Evolutionary conservation across 1,140 invertebrate genomes (phyloP), one percentile per base, ranked within the genome.

Genomic region (Drosophila kikkawai): DNA sequence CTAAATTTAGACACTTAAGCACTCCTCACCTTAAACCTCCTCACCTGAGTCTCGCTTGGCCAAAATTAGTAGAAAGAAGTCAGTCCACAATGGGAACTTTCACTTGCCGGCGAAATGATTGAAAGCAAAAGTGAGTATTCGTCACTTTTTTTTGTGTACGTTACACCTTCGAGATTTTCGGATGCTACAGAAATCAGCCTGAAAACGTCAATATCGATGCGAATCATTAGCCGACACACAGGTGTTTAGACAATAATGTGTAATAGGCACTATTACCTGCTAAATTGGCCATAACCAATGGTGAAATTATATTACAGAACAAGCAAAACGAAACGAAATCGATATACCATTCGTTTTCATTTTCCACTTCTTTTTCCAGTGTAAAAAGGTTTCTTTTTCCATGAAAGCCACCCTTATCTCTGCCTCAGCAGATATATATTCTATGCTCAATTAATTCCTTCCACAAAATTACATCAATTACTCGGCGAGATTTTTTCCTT

Each of bases 401-500:
- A 37, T 60, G 3, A 51, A 32, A 15, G 44, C 48, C 61, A 83
- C 82, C 80, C 80, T 64, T 42, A 41, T 17, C 7, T 41, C 17
- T 19, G 15, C 42, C 15, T 68, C 29, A 41, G 17, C 59, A 8
- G 26, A 26, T n/a, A 45, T 36, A 7, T 12, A 1, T 51, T 51
- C 29, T 55, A 12, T 58, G 75, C 39, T 71, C 75, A 87, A 86
- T 85, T 85, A 85, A 87, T 85, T 86, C 77, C 82, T 79, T 82
- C 69, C 82, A 79, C 79, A 86, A 70, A 86, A 85, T 86, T 85
- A 69, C 68, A 39, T 47, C 75, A 85, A 86, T 82, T 85, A 79
- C 75, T 78, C 75, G 79, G 17, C 58, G 39, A 15, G 56, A 42
- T 37, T 19, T n/a, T 7, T 7, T 11, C 36, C 13, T 17, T 1